A percentile compares a stretch with the other conserved stretches of the same genome.
phyloP scores from a whole-genome alignment of 2,113 vertebrate species.

The Dipodomys merriami region DNA sequence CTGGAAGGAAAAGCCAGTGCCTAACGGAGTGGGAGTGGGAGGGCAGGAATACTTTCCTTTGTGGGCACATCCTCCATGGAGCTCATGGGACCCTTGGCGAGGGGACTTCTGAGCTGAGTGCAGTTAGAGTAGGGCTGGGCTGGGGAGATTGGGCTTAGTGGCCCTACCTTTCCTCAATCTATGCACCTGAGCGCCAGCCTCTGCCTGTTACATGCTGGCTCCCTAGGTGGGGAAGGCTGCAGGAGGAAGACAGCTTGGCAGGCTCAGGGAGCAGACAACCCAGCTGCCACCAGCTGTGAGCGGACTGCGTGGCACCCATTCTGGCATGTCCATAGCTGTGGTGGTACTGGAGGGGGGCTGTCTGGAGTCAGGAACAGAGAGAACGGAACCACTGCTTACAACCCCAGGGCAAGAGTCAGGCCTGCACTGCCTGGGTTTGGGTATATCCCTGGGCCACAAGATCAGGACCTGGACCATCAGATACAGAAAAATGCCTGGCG shows the following conservation, averaged over 20 bases:
- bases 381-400: not conserved
- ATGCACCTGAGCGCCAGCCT: not conserved
- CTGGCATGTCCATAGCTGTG: too few relatives aligned
- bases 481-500: slow-evolving; percentile 41
- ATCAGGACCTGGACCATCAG: slow-evolving; percentile 36
- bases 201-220: not conserved
- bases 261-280: not conserved
- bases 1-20: not conserved
- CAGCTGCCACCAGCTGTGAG: not conserved
- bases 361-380: not conserved
- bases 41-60: not conserved
- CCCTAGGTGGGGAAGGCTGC: not conserved
- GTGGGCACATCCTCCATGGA: not conserved
- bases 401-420: not conserved
- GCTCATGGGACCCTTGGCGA: too few relatives aligned
- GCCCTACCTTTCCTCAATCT: not conserved
- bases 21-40: not conserved
- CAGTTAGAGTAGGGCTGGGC: too few relatives aligned
- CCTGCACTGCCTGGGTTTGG: not conserved
- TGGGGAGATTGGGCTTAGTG: not conserved
- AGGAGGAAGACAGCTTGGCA: not conserved
- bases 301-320: not conserved
- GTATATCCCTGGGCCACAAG: not conserved
- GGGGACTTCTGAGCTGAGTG: not conserved
- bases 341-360: not conserved